phyloP scores from a whole-genome alignment of 2,888 invertebrate species.

The Morpho achilles region DNA sequence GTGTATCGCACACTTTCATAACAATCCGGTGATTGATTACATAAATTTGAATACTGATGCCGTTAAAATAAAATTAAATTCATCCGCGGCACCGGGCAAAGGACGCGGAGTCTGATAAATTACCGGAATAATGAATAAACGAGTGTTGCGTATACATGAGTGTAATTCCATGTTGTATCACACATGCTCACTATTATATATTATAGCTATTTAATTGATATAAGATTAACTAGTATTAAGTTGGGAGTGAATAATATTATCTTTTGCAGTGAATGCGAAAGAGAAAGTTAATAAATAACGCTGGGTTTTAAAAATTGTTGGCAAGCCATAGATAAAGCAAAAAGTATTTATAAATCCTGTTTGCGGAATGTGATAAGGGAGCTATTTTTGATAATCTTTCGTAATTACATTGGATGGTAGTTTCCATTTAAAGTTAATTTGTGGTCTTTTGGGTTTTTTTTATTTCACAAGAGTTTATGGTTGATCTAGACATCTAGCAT shows the following conservation, averaged over 20 bases:
- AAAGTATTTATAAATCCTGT: conserved; percentile 4
- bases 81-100: conserved; percentile 68
- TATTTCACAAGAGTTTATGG: too few relatives aligned
- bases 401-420: too few relatives aligned
- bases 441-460: too few relatives aligned
- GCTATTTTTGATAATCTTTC: neutral
- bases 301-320: conserved; percentile 2
- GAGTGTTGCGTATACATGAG: conserved; percentile 51
- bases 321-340: conserved; percentile 5
- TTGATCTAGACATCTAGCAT: too few relatives aligned
- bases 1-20: conserved; percentile 74
- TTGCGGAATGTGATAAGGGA: neutral
- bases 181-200: conserved; percentile 34
- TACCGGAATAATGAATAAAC: conserved; percentile 67
- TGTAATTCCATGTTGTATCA: conserved; percentile 29
- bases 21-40: conserved; percentile 76
- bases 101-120: conserved; percentile 69
- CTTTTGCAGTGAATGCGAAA: conserved; percentile 8
- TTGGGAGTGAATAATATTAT: conserved; percentile 18
- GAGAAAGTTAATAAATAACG: conserved; percentile 15
- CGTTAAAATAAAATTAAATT: conserved; percentile 74
- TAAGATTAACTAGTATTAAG: conserved; percentile 34
- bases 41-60: conserved; percentile 73
- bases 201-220: conserved; percentile 41
- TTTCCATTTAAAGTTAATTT: too few relatives aligned